phyloP scores from a whole-genome alignment of 2,113 vertebrate genomes.

The Pelmatolapia mariae region DNA sequence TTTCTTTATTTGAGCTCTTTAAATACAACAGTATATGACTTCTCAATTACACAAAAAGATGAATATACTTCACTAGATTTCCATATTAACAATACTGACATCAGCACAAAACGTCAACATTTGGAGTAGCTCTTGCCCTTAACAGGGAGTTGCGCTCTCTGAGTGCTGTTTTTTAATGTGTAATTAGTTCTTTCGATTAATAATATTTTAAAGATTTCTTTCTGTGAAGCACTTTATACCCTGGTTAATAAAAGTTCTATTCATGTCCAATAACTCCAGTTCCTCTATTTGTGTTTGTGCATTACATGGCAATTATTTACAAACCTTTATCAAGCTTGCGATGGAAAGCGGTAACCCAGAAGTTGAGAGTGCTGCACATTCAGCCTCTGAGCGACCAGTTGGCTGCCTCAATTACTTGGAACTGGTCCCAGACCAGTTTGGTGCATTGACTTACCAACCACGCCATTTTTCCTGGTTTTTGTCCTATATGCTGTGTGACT shows the following conservation, averaged over 20 bases:
- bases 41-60: neutral
- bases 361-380: neutral
- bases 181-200: neutral
- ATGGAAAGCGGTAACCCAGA: neutral
- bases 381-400: rapidly evolving
- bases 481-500: neutral
- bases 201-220: neutral
- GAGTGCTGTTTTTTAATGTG: neutral
- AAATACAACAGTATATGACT: neutral
- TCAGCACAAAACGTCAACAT: neutral
- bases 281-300: neutral
- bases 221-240: rapidly evolving
- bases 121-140: neutral
- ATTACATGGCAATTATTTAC: neutral
- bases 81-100: neutral
- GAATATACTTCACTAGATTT: neutral
- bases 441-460: neutral
- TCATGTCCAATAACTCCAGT: neutral
- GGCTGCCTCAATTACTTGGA: rapidly evolving
- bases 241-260: neutral
- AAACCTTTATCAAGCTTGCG: neutral
- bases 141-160: neutral
- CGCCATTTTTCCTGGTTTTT: rapidly evolving
- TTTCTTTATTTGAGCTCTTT: neutral
- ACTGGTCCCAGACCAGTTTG: rapidly evolving